These are phyloP conservation scores for Phalacrocorax brasilianus DNA, from an alignment of 2,113 vertebrate genomes.

Conservation along the genomic window DNA sequence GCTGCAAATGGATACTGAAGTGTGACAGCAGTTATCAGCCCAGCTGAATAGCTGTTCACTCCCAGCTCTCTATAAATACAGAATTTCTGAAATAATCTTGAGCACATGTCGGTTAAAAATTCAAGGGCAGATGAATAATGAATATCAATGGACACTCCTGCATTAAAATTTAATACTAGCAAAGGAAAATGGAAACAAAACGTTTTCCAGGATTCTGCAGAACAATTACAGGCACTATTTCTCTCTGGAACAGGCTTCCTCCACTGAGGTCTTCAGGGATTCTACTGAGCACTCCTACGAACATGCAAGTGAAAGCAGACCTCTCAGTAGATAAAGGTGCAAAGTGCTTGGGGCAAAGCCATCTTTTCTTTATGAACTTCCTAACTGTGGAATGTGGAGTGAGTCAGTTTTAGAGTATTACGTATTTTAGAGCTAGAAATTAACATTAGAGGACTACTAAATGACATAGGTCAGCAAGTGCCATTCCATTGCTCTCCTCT, in stretches of 20 bases:
- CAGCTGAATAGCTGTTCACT: background rate
- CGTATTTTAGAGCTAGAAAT: background rate
- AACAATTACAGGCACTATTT: background rate
- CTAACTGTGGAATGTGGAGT: background rate
- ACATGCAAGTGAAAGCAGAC: background rate
- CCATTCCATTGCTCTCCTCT: background rate
- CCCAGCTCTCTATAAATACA: background rate
- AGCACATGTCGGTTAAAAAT: slow-evolving; percentile 22
- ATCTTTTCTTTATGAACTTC: background rate
- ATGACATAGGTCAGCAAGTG: background rate
- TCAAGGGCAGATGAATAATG: slow-evolving; percentile 49
- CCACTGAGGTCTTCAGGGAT: background rate
- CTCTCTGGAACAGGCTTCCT: background rate
- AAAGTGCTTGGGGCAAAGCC: background rate
- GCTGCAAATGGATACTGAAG: background rate
- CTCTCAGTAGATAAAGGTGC: background rate
- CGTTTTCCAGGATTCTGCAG: background rate
- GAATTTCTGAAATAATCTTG: background rate
- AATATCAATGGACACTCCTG: slow-evolving; percentile 1
- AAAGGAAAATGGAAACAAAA: background rate
- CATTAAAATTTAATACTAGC: background rate
- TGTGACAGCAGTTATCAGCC: background rate
- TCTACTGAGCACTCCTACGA: background rate
- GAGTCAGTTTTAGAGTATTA: background rate
- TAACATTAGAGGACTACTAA: background rate